These are phyloP conservation scores for Lymantria monacha DNA, from an alignment of 2,888 invertebrate species.

Conservation along the genomic window DNA sequence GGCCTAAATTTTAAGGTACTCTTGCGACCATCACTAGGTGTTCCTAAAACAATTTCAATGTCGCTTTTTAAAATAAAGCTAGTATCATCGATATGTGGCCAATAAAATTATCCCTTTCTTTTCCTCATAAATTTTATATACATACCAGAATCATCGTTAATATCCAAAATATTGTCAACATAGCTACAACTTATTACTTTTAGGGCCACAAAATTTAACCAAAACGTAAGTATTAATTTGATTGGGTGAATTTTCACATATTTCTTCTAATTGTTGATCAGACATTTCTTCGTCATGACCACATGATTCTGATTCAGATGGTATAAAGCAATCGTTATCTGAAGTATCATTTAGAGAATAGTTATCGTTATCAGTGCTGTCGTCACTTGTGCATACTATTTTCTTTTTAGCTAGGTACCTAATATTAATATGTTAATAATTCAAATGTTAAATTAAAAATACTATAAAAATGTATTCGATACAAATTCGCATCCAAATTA, in stretches of 20 bases:
- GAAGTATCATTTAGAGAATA: not conserved
- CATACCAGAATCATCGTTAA: not conserved
- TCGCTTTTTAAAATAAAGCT: too few species aligned
- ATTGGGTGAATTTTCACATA: not conserved
- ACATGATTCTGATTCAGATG: not conserved
- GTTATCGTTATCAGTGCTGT: not conserved
- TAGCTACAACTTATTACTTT: not conserved
- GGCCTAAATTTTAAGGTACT: too few species aligned
- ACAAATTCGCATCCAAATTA: too few species aligned
- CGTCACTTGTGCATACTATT: too few species aligned
- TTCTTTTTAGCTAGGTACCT: too few species aligned
- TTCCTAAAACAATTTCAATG: too few species aligned
- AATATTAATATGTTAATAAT: too few species aligned
- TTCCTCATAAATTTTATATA: not conserved
- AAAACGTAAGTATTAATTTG: not conserved
- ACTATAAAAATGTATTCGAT: too few species aligned
- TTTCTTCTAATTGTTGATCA: not conserved
- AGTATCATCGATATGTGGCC: too few species aligned
- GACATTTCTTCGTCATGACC: not conserved
- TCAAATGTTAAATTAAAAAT: too few species aligned
- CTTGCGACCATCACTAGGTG: too few species aligned
- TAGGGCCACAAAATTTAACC: not conserved
- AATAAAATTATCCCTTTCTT: not conserved
- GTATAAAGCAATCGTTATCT: not conserved
- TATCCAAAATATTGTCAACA: not conserved